Conservation (phyloP, 2,888 invertebrate species). For the Melinaea marsaeus region DNA sequence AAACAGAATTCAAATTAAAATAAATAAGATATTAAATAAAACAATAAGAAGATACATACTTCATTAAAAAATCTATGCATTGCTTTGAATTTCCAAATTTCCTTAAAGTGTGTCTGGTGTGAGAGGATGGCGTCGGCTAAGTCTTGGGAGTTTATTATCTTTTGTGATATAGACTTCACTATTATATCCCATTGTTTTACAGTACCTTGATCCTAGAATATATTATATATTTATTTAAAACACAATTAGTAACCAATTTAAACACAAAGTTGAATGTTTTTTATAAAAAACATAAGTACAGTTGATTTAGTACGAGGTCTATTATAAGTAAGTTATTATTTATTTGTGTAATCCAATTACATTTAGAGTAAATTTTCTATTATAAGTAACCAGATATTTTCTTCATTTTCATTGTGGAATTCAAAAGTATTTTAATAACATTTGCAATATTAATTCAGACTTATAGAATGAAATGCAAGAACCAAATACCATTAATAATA, state of each 20-base stretch:
- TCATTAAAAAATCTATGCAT: conserved; percentile 84
- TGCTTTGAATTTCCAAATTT: conserved; percentile 82
- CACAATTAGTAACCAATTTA: background rate
- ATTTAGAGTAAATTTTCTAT: too few relatives aligned
- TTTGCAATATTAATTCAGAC: too few relatives aligned
- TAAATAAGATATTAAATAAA: background rate
- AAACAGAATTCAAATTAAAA: conserved; percentile 35
- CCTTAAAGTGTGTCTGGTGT: conserved; percentile 83
- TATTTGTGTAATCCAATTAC: too few relatives aligned
- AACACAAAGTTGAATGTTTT: background rate
- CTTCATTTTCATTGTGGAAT: too few relatives aligned
- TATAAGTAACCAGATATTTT: too few relatives aligned
- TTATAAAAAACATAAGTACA: too few relatives aligned
- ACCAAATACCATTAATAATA: too few relatives aligned
- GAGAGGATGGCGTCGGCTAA: conserved; percentile 82
- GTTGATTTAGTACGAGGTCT: too few relatives aligned
- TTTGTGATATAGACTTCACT: conserved; percentile 79
- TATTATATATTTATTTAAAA: conserved; percentile 1
- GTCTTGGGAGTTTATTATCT: conserved; percentile 80
- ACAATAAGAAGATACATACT: conserved; percentile 48
- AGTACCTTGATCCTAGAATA: conserved; percentile 51
- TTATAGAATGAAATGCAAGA: too few relatives aligned
- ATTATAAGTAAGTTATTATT: too few relatives aligned
- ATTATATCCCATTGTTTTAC: conserved; percentile 85
- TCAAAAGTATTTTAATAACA: too few relatives aligned